phyloP scores from a whole-genome alignment of 2,113 vertebrate species.

The Tringa solitaria region DNA sequence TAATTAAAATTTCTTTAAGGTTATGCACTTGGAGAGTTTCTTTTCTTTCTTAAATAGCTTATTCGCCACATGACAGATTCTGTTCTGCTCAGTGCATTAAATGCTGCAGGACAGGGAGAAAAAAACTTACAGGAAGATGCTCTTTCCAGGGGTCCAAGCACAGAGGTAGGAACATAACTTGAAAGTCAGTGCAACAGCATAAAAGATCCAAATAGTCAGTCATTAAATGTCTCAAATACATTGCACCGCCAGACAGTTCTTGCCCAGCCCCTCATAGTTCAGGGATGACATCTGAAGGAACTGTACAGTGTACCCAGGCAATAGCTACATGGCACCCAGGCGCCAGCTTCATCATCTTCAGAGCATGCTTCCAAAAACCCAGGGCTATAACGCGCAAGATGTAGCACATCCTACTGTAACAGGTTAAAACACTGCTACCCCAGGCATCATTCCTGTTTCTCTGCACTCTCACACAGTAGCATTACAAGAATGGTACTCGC shows the following conservation, averaged over 20 bases:
- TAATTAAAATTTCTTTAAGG: slow-evolving; percentile 56
- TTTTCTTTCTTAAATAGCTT: neutral
- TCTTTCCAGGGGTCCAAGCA: neutral
- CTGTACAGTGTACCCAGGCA: neutral
- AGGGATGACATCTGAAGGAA: neutral
- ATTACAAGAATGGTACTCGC: neutral
- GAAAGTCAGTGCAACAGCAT: neutral
- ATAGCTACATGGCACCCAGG: neutral
- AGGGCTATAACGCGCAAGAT: neutral
- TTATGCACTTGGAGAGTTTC: slow-evolving; percentile 15
- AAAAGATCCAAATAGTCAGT: neutral
- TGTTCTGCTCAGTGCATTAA: neutral
- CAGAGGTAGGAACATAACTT: neutral
- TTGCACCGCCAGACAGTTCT: neutral
- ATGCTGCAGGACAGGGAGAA: neutral
- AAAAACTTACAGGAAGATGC: neutral
- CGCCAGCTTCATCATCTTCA: neutral
- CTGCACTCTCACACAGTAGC: neutral
- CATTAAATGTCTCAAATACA: neutral
- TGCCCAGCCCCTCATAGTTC: neutral
- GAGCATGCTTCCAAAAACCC: neutral
- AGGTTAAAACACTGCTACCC: neutral
- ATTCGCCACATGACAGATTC: neutral
- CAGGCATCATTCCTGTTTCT: neutral
- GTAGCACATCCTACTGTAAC: neutral